Evolutionary conservation across 64 coral and sea anemone species (phyloP), one percentile per base, ranked within the genome.

Genomic region (Montipora sp.): DNA sequence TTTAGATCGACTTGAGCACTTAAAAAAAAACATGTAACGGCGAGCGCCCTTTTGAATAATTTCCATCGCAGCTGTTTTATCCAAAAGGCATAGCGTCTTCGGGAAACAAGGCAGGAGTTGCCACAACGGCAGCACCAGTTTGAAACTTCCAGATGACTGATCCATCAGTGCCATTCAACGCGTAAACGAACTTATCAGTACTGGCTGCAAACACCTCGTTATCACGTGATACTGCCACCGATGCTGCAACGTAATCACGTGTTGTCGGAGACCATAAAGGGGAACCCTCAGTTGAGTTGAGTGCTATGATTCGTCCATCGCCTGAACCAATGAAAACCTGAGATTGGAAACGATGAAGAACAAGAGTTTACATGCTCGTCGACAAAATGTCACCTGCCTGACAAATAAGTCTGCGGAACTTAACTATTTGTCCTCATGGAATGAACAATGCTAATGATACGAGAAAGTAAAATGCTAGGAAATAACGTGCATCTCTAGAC

Each of bases 261-360:
- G 92, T 96, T 22, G 95, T 61, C 48, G 95, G 92, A 45, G 81
- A 75, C 95, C 95, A 96, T 7, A 96, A n/a, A 6, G 88, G 72
- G 9, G 80, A 76, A 12, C 85, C 88, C 5, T 92, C 76, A 23
- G 88, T 94, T 80, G 91, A 75, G 71, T 94, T 96, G 57, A 94
- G 15, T 9, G 95, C 95, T 7, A 96, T 71, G 11, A 96, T 68
- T 48, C 95, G 92, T 4, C 95, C 92, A 73, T 96, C 95, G 8
- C 95, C 95, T 49, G 91, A 92, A 13, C 95, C 95, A 22, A 96
- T 74, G 16, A 96, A 96, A n/a, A 96, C n/a, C 95, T 96, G 70
- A 0, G 0, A 59, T 19, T 4, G 73, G 5, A 46, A 0, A 83
- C 18, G 50, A 82, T 36, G 8, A 59, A 15, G 9, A 63, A 63